phyloP scores from a whole-genome alignment of 2,113 vertebrate species.

The Astur gentilis region DNA sequence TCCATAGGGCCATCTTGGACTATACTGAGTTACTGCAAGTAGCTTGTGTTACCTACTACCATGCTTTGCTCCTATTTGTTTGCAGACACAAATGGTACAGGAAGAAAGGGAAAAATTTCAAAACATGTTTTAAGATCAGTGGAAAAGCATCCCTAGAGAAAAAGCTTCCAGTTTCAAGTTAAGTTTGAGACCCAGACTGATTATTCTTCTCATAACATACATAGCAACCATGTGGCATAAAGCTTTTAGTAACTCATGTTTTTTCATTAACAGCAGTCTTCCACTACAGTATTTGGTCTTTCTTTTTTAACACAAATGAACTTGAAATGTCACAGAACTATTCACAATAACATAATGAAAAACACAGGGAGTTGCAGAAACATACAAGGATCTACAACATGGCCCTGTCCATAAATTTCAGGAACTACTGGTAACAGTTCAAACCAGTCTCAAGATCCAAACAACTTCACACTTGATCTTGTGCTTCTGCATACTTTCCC shows the following conservation, averaged over 20 bases:
- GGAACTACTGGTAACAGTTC: not conserved
- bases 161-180: not conserved
- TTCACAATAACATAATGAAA: not conserved
- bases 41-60: not conserved
- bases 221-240: not conserved
- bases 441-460: not conserved
- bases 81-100: not conserved
- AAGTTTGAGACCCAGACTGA: not conserved
- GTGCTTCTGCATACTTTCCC: not conserved
- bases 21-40: not conserved
- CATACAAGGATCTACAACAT: not conserved
- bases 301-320: not conserved
- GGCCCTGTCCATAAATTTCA: not conserved
- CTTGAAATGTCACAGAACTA: not conserved
- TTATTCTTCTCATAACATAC: not conserved
- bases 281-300: not conserved
- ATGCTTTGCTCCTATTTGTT: not conserved
- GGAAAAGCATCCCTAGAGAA: not conserved
- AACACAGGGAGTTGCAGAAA: not conserved
- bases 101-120: not conserved
- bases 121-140: not conserved
- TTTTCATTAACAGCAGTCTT: not conserved
- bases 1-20: not conserved
- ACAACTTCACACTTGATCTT: not conserved
- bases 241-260: not conserved